Evolutionary conservation across 2,113 vertebrate species (phyloP), one percentile per base, ranked within the genome.

Genomic region (Corythornis vintsioides): DNA sequence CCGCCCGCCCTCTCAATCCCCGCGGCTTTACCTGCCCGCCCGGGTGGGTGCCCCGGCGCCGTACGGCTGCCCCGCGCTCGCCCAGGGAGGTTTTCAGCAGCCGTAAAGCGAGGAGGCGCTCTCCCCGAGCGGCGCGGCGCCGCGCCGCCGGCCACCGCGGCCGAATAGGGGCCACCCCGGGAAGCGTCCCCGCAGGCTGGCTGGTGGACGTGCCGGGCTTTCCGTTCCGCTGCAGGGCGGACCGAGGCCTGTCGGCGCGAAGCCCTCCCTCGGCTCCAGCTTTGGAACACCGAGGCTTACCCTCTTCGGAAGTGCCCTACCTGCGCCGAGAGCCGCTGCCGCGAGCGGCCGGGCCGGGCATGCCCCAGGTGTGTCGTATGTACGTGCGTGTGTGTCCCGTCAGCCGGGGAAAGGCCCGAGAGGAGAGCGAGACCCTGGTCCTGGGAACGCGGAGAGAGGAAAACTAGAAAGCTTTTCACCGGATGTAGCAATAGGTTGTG

Each of bases 21-120:
- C 77, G 20, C 56, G 43, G 83, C 47, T 53, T 57, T 79, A 84
- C 90, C 90, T 79, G 79, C 79, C 72, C 70, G 38, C 76, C 38
- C 57, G 47, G 47, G 20, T 48, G 86, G 73, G 43, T 35, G 83
- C 88, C 66, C 83, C 67, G 90, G 74, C 70, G 96, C 93, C 77
- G 93, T 82, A 94, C 95, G 89, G 93, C 96, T 47, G 96, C 95
- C 74, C 77, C 56, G 77, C 71, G 78, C 90, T 42, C 92, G 79
- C 90, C 65, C 72, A 35, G 66, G 83, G 88, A 85, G 80, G 88
- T 93, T 96, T 97, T 93, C 97, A 94, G 96, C 97, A 97, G 96
- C 96, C 97, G 96, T 94, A 96, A 97, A 97, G 96, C 89, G 92
- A 92, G 31, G 45, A 69, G 88, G 82, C 69, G 66, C 94, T 91